Base-by-base conservation (phyloP, 1,140 invertebrate genomes). In the Neodiprion pinetum region DNA sequence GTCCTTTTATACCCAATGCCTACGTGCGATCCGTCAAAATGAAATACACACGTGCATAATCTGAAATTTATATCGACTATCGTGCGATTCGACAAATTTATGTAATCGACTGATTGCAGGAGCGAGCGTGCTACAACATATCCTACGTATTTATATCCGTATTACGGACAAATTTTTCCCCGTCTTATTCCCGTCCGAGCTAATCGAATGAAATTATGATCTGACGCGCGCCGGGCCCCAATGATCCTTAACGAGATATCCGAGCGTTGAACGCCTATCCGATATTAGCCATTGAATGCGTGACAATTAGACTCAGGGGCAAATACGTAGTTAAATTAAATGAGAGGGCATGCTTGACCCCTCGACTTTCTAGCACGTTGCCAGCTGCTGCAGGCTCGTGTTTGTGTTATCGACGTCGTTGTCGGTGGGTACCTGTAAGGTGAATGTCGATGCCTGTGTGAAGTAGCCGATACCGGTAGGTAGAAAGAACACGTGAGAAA, bases 241-340 rank as follows among this genome's bases (percentile, higher is more conserved):
- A 40, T 40, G 28, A 40, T 40, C 28, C 28, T 40, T 40, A 40
- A 40, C 28, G 28, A 40, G 28, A 40, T 40, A 40, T 40, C 28
- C 5, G 28, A 40, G 28, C 28, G 2, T 40, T 40, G 28, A 40
- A 40, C 28, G 28, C 28, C 28, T 40, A 40, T 40, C 28, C 28
- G 28, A 40, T 40, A 40, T 40, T 40, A 40, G 28, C 28, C 28
- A 40, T 40, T 40, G 28, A 40, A 61, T 61, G 53, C 53, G 53
- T 61, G 53, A 61, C 53, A 61, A 61, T 61, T 61, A 61, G 53
- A 61, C n/a, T 4, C 53, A 61, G 11, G 28, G 53, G 53, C n/a
- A 61, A 61, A 61, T 61, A 61, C 11, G n/a, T 61, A 17, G 53
- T 61, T 61, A 61, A 61, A 61, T 61, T 61, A 61, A 61, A 61